phyloP scores from a whole-genome alignment of 2,888 invertebrate genomes.

The Drosophila anomalata region DNA sequence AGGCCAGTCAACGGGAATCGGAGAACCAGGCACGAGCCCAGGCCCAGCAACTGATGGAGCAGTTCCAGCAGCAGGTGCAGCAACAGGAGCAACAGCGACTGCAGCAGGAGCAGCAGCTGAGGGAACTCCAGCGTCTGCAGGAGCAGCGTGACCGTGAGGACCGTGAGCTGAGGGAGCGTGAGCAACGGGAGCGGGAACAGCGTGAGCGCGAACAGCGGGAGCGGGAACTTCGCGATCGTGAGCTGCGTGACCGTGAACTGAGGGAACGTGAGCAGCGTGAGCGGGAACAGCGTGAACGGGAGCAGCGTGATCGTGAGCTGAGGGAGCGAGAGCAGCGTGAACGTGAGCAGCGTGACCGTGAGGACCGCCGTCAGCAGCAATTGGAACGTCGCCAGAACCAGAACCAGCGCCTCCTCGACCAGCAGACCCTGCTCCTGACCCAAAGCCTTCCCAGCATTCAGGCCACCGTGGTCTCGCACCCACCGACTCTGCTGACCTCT shows the following conservation, averaged over 20 bases:
- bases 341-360: slow-evolving; percentile 65
- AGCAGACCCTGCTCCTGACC: slow-evolving; percentile 74
- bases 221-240: slow-evolving; percentile 54
- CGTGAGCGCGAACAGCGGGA: slow-evolving; percentile 60
- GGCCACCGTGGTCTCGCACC: slow-evolving; percentile 81
- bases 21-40: slow-evolving; percentile 84
- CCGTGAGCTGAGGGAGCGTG: slow-evolving; percentile 51
- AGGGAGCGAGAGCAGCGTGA: slow-evolving; percentile 48
- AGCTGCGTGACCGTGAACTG: slow-evolving; percentile 64
- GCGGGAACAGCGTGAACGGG: slow-evolving; percentile 58
- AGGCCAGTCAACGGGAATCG: slow-evolving; percentile 82
- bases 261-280: slow-evolving; percentile 62
- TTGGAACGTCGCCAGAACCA: slow-evolving; percentile 79
- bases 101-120: slow-evolving; percentile 65
- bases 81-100: slow-evolving; percentile 75
- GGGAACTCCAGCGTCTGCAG: slow-evolving; percentile 73
- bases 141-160: slow-evolving; percentile 65
- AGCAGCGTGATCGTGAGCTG: slow-evolving; percentile 71
- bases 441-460: slow-evolving; percentile 77
- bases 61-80: slow-evolving; percentile 81
- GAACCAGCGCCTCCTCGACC: slow-evolving; percentile 80
- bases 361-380: slow-evolving; percentile 59
- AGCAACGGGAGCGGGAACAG: slow-evolving; percentile 74
- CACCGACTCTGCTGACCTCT: slow-evolving; percentile 75
- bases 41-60: slow-evolving; percentile 81